phyloP scores from a whole-genome alignment of 2,888 invertebrate genomes.

The Ceriagrion tenellum region DNA sequence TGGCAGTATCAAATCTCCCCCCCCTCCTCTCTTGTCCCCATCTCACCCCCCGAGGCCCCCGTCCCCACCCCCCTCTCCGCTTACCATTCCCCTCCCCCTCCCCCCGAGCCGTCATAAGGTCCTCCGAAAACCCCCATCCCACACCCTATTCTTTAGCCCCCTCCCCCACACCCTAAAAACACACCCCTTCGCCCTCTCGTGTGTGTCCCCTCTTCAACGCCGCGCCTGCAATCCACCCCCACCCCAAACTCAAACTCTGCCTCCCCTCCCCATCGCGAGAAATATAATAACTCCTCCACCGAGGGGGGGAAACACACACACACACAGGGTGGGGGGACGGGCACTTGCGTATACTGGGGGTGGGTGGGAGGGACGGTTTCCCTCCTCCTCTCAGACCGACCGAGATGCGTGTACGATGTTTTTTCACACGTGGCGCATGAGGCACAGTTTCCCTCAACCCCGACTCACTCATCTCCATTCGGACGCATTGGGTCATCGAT shows the following conservation, averaged over 20 bases:
- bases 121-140: not conserved
- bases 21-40: not conserved
- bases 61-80: not conserved
- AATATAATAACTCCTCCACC: not conserved
- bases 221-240: not conserved
- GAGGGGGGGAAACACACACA: not conserved
- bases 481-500: too few relatives aligned
- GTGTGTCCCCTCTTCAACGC: not conserved
- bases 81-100: not conserved
- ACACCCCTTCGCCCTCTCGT: not conserved
- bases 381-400: too few relatives aligned
- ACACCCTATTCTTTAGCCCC: not conserved
- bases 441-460: too few relatives aligned
- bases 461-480: too few relatives aligned
- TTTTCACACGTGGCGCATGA: too few relatives aligned
- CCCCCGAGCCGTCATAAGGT: not conserved
- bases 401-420: too few relatives aligned
- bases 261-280: not conserved
- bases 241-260: too few relatives aligned
- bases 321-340: too few relatives aligned
- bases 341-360: too few relatives aligned
- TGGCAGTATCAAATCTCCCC: slow-evolving; percentile 63
- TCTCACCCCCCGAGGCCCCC: too few relatives aligned
- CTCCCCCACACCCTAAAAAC: not conserved
- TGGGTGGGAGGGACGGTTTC: too few relatives aligned